Conservation (phyloP, 1,140 invertebrate species). For the Caenorhabditis brenneri region DNA sequence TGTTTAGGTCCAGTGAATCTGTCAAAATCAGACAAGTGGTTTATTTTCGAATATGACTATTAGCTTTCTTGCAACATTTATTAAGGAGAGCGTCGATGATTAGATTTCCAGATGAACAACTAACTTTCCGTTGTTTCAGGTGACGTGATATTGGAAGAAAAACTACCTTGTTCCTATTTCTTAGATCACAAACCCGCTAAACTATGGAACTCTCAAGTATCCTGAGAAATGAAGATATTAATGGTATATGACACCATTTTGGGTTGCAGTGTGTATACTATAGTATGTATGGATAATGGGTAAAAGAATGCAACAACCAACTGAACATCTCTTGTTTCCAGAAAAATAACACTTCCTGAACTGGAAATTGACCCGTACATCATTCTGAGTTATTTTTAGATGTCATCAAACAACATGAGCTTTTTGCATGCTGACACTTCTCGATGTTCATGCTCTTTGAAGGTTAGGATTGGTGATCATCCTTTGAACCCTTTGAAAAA, state of each 20-base stretch:
- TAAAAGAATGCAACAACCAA: background rate
- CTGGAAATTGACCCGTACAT: background rate
- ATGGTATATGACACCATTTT: background rate
- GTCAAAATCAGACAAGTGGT: background rate
- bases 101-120: background rate
- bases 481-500: background rate
- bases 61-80: background rate
- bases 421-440: background rate
- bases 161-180: background rate
- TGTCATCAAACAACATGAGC: background rate
- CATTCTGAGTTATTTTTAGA: background rate
- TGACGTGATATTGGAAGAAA: background rate
- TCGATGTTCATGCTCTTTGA: background rate
- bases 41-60: background rate
- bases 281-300: background rate
- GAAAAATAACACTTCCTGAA: background rate
- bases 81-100: background rate
- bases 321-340: background rate
- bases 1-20: background rate
- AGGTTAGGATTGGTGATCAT: background rate
- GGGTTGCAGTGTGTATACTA: background rate
- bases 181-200: background rate
- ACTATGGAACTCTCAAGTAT: no score
- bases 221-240: background rate
- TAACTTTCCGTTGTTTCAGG: background rate